Evolutionary conservation across 2,113 vertebrate genomes (phyloP).

Genomic region (Origma solitaria): DNA sequence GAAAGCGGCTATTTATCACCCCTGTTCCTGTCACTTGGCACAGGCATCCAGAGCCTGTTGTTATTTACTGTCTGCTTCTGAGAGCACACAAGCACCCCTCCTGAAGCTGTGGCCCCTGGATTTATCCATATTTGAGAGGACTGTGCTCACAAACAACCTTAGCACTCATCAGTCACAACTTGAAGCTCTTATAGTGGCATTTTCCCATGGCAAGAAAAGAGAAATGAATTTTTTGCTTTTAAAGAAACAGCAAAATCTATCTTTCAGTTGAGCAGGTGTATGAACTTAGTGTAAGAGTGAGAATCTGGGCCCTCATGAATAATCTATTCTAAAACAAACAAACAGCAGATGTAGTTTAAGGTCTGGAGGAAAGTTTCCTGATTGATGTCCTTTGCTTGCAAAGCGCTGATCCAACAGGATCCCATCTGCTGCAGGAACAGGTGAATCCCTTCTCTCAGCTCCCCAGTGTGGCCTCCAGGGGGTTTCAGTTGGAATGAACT

Average conservation of each 20-base stretch:
- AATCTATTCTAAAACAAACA: neutral
- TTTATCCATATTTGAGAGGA: neutral
- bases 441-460: neutral
- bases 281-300: neutral
- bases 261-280: neutral
- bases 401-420: neutral
- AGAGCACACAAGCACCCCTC: neutral
- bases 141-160: neutral
- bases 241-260: neutral
- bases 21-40: neutral
- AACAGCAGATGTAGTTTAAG: neutral
- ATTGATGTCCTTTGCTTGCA: neutral
- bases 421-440: neutral
- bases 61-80: constrained; percentile 8
- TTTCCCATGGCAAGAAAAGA: neutral
- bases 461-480: neutral
- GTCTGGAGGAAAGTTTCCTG: neutral
- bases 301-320: neutral
- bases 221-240: neutral
- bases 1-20: constrained; percentile 43
- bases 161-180: neutral
- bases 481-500: neutral
- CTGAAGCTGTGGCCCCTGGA: neutral
- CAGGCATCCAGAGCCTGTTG: neutral
- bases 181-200: neutral